Percentiles rank a stretch among this genome's conserved stretches.
These are phyloP conservation scores for Patella vulgata DNA, from an alignment of 1,140 invertebrate genomes.

Conservation along the genomic window DNA sequence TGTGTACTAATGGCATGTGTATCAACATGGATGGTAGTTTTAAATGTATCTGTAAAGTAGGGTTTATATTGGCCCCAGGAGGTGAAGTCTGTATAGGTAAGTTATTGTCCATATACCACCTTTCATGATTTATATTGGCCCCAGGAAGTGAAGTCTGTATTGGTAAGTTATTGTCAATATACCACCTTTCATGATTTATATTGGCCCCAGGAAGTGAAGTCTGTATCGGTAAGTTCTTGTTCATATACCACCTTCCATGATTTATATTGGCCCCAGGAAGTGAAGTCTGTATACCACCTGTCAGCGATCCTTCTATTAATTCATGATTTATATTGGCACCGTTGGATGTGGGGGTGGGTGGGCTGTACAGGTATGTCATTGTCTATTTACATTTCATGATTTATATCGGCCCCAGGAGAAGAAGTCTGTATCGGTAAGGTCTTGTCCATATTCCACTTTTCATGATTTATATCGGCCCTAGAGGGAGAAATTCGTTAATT, in stretches of 20 bases:
- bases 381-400: slow-evolving; percentile 56
- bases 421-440: slow-evolving; percentile 53
- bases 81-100: slow-evolving; percentile 67
- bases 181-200: slow-evolving; percentile 31
- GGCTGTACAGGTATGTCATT: slow-evolving; percentile 39
- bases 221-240: slow-evolving; percentile 50
- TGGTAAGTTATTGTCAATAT: slow-evolving; percentile 39
- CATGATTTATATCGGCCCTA: too few relatives aligned
- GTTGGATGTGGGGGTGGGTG: slow-evolving; percentile 3
- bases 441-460: too few relatives aligned
- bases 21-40: slow-evolving; percentile 61
- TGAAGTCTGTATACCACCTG: slow-evolving; percentile 48
- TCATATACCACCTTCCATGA: slow-evolving; percentile 19
- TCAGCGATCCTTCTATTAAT: slow-evolving; percentile 26
- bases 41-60: slow-evolving; percentile 63
- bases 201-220: slow-evolving; percentile 70
- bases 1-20: slow-evolving; percentile 63
- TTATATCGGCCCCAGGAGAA: slow-evolving; percentile 70
- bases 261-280: slow-evolving; percentile 70
- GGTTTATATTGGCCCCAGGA: slow-evolving; percentile 67
- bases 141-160: slow-evolving; percentile 70
- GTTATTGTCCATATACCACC: slow-evolving; percentile 9
- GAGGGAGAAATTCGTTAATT: too few relatives aligned
- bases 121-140: slow-evolving; percentile 39
- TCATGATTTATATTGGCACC: not conserved